These are phyloP conservation scores for Characodon lateralis DNA, from an alignment of 2,797 vertebrate genomes.

Conservation along the genomic window DNA sequence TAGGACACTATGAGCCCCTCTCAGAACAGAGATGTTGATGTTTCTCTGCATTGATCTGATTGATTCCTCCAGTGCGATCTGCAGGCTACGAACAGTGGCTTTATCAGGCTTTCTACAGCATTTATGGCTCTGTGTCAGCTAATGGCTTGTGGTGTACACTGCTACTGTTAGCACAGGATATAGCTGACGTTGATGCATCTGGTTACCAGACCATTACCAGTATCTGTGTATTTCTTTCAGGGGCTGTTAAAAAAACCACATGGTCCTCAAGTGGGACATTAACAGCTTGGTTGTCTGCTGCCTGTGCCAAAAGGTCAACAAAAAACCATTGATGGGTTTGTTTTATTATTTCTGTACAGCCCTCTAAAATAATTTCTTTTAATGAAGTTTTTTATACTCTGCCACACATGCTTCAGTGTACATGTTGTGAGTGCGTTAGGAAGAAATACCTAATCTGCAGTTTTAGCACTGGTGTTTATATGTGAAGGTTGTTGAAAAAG, in stretches of 20 bases:
- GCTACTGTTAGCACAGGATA: constrained; percentile 77
- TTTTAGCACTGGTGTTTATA: not conserved
- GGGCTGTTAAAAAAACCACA: constrained; percentile 66
- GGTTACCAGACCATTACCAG: constrained; percentile 68
- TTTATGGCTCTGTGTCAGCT: constrained; percentile 75
- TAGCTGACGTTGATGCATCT: constrained; percentile 70
- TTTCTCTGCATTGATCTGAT: constrained; percentile 62
- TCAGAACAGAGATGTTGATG: constrained; percentile 56
- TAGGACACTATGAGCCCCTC: constrained; percentile 2
- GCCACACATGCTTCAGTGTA: not conserved
- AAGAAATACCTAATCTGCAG: not conserved
- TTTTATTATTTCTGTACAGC: not conserved
- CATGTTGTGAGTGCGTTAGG: not conserved
- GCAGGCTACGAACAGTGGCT: constrained; percentile 53
- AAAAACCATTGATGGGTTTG: constrained; percentile 12
- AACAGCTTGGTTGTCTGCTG: constrained; percentile 43
- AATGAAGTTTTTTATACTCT: no score
- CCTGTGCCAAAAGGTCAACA: constrained; percentile 36
- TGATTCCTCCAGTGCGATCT: constrained; percentile 69
- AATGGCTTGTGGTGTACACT: constrained; percentile 65
- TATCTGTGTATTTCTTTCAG: constrained; percentile 43
- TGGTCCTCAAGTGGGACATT: constrained; percentile 59
- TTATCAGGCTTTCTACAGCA: constrained; percentile 73
- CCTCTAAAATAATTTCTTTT: not conserved
- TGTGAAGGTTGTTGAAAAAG: no score